Percentiles rank a stretch among this genome's conserved stretches.
Evolutionary conservation across 2,797 vertebrate genomes (phyloP).

Genomic region (Bovichtus diacanthus): DNA sequence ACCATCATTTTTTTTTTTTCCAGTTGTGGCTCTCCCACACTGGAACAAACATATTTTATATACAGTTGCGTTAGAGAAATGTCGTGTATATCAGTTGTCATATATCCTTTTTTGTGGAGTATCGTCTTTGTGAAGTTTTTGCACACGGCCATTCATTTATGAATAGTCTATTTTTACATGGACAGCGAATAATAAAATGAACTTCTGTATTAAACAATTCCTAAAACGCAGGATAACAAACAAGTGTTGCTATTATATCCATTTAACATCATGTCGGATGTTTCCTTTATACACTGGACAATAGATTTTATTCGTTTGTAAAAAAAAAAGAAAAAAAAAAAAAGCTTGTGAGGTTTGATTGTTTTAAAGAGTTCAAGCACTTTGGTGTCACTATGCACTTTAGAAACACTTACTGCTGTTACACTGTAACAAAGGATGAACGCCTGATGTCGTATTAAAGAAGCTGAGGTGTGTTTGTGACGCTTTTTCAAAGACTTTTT

Average conservation of each 20-base stretch:
- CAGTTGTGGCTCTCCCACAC: neutral
- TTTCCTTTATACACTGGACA: slow-evolving; percentile 22
- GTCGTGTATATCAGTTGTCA: neutral
- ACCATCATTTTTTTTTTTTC: neutral
- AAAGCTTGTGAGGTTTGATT: neutral
- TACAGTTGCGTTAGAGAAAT: neutral
- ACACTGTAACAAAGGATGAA: slow-evolving; percentile 69
- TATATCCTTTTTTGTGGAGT: neutral
- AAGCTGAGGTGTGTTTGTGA: no score
- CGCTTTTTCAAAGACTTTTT: neutral
- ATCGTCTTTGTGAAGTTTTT: neutral
- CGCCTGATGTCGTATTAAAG: no score
- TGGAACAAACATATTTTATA: neutral
- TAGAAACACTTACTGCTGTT: slow-evolving; percentile 49
- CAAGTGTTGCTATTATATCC: neutral
- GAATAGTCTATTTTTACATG: neutral
- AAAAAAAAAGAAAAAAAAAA: no score
- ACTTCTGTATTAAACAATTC: neutral
- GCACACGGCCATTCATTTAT: neutral
- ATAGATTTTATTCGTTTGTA: neutral
- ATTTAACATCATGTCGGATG: neutral
- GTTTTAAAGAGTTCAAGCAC: no score
- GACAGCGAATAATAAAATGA: neutral
- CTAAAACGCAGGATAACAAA: neutral
- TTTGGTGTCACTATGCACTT: slow-evolving; percentile 30